Conservation (phyloP, 1,140 invertebrate genomes). For the Portunus trituberculatus region DNA sequence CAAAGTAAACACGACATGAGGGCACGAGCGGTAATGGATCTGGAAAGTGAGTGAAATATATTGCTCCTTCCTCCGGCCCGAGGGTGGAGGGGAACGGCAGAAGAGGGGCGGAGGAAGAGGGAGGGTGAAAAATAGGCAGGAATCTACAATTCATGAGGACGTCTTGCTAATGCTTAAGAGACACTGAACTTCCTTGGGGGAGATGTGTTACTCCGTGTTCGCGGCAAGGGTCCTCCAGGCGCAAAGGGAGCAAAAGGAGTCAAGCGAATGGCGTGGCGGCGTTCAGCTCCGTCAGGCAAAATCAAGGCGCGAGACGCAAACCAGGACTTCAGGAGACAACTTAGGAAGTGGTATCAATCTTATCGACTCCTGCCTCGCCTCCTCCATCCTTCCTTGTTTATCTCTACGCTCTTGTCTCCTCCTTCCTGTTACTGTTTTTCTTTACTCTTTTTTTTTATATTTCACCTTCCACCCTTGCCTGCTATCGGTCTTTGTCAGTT, state of each 20-base stretch:
- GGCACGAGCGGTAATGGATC: neutral
- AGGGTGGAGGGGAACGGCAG: neutral
- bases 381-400: neutral
- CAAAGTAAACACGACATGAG: constrained; percentile 9
- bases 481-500: neutral
- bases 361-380: neutral
- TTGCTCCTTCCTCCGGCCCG: neutral
- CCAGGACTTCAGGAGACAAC: neutral
- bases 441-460: neutral
- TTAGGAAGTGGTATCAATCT: neutral
- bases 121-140: neutral
- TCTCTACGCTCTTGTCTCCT: neutral
- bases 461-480: neutral
- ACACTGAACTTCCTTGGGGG: neutral
- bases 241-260: neutral
- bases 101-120: neutral
- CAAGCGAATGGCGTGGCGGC: neutral
- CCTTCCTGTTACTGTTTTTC: neutral
- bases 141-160: neutral
- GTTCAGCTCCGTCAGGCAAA: neutral
- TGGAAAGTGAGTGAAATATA: constrained; percentile 12
- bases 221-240: neutral
- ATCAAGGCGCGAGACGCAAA: neutral
- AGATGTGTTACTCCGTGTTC: neutral
- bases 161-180: neutral